These are phyloP conservation scores for Agrochola macilenta DNA, from an alignment of 2,888 invertebrate genomes.

Conservation along the genomic window DNA sequence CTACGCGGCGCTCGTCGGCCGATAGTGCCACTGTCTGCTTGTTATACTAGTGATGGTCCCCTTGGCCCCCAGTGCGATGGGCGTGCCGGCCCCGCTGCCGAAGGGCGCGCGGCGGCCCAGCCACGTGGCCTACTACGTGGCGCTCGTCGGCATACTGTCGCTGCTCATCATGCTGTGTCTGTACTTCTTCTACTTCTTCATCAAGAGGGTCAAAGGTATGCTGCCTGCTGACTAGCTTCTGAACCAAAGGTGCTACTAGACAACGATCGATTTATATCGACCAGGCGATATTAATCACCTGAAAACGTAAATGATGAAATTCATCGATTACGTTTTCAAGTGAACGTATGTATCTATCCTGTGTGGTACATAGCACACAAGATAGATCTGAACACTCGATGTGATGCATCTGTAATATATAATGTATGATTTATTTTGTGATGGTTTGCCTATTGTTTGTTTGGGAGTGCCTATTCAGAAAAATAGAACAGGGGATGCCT, in stretches of 20 bases:
- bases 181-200: conserved; percentile 86
- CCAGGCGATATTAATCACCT: background rate
- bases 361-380: too few relatives aligned
- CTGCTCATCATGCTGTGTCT: conserved; percentile 81
- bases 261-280: background rate
- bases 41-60: conserved; percentile 20
- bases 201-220: conserved; percentile 81
- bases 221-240: background rate
- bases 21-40: conserved; percentile 72
- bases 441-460: too few relatives aligned
- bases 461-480: too few relatives aligned
- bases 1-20: conserved; percentile 82
- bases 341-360: too few relatives aligned
- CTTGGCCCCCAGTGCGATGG: conserved; percentile 64
- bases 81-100: conserved; percentile 68
- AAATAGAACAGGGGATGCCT: too few relatives aligned
- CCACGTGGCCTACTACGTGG: conserved; percentile 84
- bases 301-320: background rate
- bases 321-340: background rate
- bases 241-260: background rate
- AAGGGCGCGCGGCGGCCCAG: conserved; percentile 77
- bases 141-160: conserved; percentile 79
- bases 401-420: too few relatives aligned
- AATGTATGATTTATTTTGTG: too few relatives aligned
- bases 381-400: background rate